Evolutionary conservation across 1,140 invertebrate genomes (phyloP).

Genomic region (Bombus impatiens): DNA sequence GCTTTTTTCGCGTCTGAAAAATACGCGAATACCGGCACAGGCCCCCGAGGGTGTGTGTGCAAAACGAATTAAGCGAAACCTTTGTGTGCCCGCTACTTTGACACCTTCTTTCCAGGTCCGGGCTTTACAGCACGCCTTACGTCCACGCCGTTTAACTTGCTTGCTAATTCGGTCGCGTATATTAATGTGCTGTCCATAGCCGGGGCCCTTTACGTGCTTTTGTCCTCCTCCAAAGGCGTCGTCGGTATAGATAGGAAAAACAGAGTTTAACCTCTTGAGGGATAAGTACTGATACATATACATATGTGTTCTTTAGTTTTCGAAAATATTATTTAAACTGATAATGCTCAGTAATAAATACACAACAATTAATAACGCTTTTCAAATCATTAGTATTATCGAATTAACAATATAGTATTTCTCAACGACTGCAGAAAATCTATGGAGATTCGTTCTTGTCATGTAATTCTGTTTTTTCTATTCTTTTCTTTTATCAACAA

Average conservation of each 20-base stretch:
- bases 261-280: background rate
- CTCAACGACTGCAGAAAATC: no score
- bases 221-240: background rate
- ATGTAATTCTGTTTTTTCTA: no score
- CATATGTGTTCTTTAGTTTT: no score
- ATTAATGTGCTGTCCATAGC: background rate
- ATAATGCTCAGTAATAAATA: no score
- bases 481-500: no score
- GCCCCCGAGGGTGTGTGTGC: background rate
- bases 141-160: background rate
- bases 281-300: background rate
- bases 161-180: background rate
- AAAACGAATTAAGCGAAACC: conserved; percentile 45
- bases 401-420: no score
- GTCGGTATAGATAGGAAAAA: no score
- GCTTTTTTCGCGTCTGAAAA: conserved; percentile 66
- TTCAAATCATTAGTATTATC: no score
- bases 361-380: no score
- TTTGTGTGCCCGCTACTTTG: conserved; percentile 41
- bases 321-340: no score
- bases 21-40: conserved; percentile 37
- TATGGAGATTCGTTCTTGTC: no score
- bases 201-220: background rate
- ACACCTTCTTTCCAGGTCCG: conserved; percentile 39
- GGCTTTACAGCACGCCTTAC: background rate